These are phyloP conservation scores for Cecidostiba fungosa DNA, from an alignment of 2,888 invertebrate species.

Conservation along the genomic window DNA sequence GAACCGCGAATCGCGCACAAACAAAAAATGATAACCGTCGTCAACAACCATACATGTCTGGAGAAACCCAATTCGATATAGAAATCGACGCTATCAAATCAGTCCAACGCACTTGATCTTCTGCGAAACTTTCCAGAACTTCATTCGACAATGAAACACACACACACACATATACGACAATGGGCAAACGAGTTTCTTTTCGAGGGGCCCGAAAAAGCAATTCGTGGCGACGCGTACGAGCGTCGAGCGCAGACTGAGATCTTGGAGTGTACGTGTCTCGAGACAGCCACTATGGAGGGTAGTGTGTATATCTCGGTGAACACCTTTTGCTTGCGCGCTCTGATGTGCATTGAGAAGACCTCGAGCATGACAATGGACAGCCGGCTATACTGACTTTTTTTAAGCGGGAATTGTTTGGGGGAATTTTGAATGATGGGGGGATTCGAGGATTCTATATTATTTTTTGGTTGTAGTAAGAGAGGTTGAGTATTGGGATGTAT, in stretches of 20 bases:
- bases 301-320: neutral
- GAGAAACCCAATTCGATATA: too few relatives aligned
- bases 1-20: too few relatives aligned
- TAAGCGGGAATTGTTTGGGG: too few relatives aligned
- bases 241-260: conserved; percentile 66
- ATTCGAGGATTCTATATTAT: too few relatives aligned
- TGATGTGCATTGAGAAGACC: neutral
- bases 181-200: neutral
- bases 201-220: conserved; percentile 16
- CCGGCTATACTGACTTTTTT: too few relatives aligned
- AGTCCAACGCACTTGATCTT: neutral
- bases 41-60: too few relatives aligned
- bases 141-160: neutral
- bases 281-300: neutral
- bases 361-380: neutral
- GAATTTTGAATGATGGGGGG: too few relatives aligned
- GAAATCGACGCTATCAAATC: neutral
- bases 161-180: neutral
- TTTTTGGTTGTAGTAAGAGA: too few relatives aligned
- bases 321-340: neutral
- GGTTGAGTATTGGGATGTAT: too few relatives aligned
- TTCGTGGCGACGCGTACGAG: conserved; percentile 57
- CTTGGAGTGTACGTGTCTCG: conserved; percentile 30
- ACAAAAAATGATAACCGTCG: too few relatives aligned
- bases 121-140: neutral